Conservation (phyloP, 2,113 vertebrate species). For the Natator depressus region DNA sequence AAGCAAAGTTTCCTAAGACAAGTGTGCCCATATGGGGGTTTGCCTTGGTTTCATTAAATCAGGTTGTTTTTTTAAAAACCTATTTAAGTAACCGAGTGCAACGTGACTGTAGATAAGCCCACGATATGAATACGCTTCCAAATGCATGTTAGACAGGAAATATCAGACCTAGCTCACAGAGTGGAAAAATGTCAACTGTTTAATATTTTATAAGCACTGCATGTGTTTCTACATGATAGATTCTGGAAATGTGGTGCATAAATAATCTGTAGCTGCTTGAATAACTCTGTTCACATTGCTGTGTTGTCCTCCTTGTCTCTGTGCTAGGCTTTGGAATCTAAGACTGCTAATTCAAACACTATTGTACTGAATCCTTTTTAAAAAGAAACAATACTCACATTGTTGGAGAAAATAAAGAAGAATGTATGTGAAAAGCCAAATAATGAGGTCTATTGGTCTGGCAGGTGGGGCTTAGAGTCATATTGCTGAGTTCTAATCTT, state of each 20-base stretch:
- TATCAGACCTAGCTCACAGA: neutral
- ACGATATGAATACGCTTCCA: neutral
- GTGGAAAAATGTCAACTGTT: neutral
- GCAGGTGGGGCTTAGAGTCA: neutral
- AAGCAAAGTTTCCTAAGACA: neutral
- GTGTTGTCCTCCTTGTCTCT: neutral
- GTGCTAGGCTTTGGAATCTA: neutral
- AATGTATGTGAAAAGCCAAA: neutral
- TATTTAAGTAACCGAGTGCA: neutral
- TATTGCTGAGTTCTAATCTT: neutral
- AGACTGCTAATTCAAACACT: neutral
- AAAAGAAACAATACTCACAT: neutral
- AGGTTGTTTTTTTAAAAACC: neutral
- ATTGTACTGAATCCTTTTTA: neutral
- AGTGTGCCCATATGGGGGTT: neutral
- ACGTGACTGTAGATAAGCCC: neutral
- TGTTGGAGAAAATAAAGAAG: neutral
- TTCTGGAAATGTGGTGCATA: neutral
- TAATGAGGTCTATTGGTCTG: neutral
- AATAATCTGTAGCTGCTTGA: neutral
- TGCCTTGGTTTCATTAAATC: neutral
- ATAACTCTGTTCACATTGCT: neutral
- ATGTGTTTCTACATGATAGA: neutral
- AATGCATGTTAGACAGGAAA: neutral
- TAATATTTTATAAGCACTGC: neutral